Evolutionary conservation across 2,797 vertebrate species (phyloP).

Genomic region (Micropoecilia bifurca): DNA sequence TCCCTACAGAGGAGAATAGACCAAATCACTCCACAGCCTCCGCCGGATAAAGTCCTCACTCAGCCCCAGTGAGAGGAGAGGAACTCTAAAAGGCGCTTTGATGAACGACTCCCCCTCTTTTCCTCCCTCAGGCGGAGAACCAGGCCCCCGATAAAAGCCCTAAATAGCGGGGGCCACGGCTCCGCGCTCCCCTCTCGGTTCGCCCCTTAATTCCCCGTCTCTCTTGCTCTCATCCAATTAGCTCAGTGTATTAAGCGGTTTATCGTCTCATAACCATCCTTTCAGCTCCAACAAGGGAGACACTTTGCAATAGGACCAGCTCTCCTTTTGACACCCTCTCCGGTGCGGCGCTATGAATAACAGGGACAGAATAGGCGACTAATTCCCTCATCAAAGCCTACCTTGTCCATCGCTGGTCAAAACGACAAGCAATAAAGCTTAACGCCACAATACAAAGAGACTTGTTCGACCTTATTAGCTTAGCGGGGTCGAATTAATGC

Average conservation of each 20-base stretch:
- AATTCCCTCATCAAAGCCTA: constrained; percentile 99
- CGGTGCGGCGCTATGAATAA: constrained; percentile 98
- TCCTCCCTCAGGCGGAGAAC: constrained; percentile 75
- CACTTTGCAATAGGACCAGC: constrained; percentile 99
- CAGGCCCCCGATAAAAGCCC: constrained; percentile 84
- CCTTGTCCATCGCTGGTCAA: constrained; percentile 99
- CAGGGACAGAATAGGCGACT: constrained; percentile 97
- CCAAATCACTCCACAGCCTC: constrained; percentile 78
- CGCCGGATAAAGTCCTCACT: constrained; percentile 73
- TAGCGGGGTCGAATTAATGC: constrained; percentile 99
- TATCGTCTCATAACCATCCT: constrained; percentile 99
- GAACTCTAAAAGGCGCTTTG: constrained; percentile 88
- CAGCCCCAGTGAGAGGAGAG: constrained; percentile 72
- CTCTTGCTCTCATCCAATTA: constrained; percentile 99
- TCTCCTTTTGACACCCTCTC: constrained; percentile 99
- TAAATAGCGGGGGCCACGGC: constrained; percentile 92
- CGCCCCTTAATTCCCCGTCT: constrained; percentile 97
- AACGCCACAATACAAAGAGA: constrained; percentile 95
- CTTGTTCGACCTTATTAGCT: constrained; percentile 99
- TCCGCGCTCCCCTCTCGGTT: constrained; percentile 92
- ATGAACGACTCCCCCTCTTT: constrained; percentile 87
- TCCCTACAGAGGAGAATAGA: constrained; percentile 75
- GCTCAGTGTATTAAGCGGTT: constrained; percentile 99
- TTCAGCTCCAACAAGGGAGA: constrained; percentile 99
- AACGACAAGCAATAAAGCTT: constrained; percentile 99